phyloP scores from a whole-genome alignment of 1,140 invertebrate species.

The Sycobia sp. region DNA sequence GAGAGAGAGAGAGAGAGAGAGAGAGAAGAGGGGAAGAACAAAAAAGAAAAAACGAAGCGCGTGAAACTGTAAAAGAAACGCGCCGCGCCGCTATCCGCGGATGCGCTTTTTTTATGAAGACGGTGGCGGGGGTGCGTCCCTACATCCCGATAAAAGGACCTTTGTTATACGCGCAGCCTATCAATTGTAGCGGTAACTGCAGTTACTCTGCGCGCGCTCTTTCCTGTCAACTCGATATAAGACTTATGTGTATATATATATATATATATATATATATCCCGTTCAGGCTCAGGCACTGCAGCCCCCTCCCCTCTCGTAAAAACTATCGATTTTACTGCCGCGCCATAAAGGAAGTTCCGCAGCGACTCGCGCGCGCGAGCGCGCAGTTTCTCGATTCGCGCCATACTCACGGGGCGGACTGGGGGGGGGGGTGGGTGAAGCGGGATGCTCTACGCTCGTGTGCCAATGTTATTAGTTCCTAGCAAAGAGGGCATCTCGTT shows the following conservation, averaged over 20 bases:
- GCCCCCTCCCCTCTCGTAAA: no score
- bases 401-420: no score
- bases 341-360: conserved; percentile 18
- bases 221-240: conserved; percentile 17
- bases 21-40: not conserved
- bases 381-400: no score
- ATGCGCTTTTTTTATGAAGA: not conserved
- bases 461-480: no score
- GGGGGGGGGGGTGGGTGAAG: no score
- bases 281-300: no score
- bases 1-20: not conserved
- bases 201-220: conserved; percentile 13
- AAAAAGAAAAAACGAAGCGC: not conserved
- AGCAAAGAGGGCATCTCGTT: no score
- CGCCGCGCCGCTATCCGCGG: not conserved
- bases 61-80: not conserved
- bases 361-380: no score
- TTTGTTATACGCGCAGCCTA: not conserved
- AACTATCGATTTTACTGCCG: conserved; percentile 26
- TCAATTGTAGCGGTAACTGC: conserved; percentile 20
- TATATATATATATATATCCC: no score
- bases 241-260: no score
- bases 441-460: no score
- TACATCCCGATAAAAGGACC: not conserved
- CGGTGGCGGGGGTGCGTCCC: no score